phyloP scores from a whole-genome alignment of 53 echinoderm and acorn worm species.

The Hippasteria phrygiana region DNA sequence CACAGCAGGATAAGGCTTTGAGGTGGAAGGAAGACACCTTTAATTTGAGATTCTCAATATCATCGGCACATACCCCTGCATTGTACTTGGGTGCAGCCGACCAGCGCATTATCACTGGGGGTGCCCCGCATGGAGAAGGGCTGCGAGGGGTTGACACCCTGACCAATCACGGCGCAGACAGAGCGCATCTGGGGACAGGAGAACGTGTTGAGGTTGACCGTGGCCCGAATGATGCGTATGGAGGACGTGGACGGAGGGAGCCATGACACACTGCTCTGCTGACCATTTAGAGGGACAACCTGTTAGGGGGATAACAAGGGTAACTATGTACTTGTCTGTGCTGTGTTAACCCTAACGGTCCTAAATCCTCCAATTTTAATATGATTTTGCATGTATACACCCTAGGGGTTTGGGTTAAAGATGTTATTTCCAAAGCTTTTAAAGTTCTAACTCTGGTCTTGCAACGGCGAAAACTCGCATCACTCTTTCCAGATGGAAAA shows the following conservation, averaged over 20 bases:
- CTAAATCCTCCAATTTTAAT: too few species aligned
- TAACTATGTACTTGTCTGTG: too few species aligned
- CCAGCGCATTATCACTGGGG: slow-evolving; percentile 68
- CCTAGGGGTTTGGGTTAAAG: too few species aligned
- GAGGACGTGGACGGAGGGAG: slow-evolving; percentile 61
- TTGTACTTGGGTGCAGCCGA: slow-evolving; percentile 73
- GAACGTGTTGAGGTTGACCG: slow-evolving; percentile 40
- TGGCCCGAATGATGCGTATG: slow-evolving; percentile 55
- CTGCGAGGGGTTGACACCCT: slow-evolving; percentile 58
- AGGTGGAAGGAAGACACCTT: too few species aligned
- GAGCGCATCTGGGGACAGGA: slow-evolving; percentile 72
- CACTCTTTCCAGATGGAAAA: too few species aligned
- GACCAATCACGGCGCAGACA: slow-evolving; percentile 83
- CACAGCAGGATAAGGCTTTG: too few species aligned
- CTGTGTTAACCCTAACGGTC: too few species aligned
- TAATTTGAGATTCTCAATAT: too few species aligned
- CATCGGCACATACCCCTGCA: slow-evolving; percentile 87
- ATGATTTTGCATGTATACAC: too few species aligned
- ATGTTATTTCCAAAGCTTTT: too few species aligned
- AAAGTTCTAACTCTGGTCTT: too few species aligned
- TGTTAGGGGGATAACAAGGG: background rate
- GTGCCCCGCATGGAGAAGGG: slow-evolving; percentile 72
- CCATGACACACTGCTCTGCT: slow-evolving; percentile 76
- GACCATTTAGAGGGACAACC: slow-evolving; percentile 39
- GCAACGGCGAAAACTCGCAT: too few species aligned